Evolutionary conservation across 2,113 vertebrate genomes (phyloP), one percentile per base, ranked within the genome.

Genomic region (Bombycilla garrulus): DNA sequence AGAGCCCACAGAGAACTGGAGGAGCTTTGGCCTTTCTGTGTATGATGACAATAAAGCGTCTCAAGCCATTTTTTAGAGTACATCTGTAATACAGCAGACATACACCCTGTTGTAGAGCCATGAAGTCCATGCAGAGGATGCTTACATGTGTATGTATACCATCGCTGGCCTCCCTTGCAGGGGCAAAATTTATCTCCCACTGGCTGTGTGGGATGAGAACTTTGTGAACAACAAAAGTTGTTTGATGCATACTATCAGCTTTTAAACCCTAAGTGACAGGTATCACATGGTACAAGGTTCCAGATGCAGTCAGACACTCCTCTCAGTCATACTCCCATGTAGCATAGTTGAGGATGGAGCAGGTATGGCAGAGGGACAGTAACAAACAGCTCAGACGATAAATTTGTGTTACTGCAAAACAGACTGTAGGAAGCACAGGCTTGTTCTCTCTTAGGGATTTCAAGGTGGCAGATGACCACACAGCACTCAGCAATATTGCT

Each of bases 371-470:
- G 47, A 54, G 13, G 47, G 12, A 25, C 31, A 61, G 23, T 44
- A 90, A 57, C 29, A 61, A 67, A 69, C 25, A 61, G 35, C 1
- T 1, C 21, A 53, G 67, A 40, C 31, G 25, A 15, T 25, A 65
- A 31, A 48, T 65, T 36, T 57, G 13, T 44, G 18, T 81, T 77
- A n/a, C 65, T 72, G 64, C 15, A 42, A 65, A 82, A 64, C 33
- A 76, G 48, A 60, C 11, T 7, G 21, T 0, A 0, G n/a, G 36
- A 17, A 40, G 24, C 3, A 4, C 42, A 81, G 35, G 54, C 17
- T 80, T n/a, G 11, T 17, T 48, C 50, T 51, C 40, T 77, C 40
- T 8, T 24, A 60, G 36, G 40, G 42, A 36, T 67, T 80, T 82
- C 51, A 47, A 48, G 21, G 40, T 53, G 51, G 45, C 28, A 44